Percentiles rank a stretch among this genome's conserved stretches.
Evolutionary conservation across 1,140 invertebrate species (phyloP).

Genomic region (Bilobella aurantiaca): DNA sequence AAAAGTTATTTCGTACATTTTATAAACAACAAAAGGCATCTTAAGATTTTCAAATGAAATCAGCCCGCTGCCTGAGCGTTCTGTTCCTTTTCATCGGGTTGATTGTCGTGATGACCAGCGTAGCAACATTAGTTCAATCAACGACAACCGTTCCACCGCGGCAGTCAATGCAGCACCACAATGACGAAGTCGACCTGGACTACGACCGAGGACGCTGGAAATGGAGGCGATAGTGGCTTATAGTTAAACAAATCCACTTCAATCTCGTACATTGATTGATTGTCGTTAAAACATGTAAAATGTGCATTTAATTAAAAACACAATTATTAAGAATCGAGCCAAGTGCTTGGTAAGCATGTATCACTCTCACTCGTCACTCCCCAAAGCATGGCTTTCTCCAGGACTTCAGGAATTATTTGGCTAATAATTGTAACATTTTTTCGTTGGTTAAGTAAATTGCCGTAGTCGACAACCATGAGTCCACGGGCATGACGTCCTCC

Average conservation of each 20-base stretch:
- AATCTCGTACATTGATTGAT: background rate
- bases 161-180: background rate
- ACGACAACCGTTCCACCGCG: background rate
- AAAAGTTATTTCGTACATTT: too few relatives aligned
- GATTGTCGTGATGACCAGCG: too few relatives aligned
- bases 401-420: slow-evolving; percentile 43
- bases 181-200: background rate
- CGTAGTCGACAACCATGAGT: slow-evolving; percentile 51
- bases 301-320: too few relatives aligned
- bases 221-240: background rate
- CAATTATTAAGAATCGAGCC: too few relatives aligned
- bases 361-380: slow-evolving; percentile 11
- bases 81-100: too few relatives aligned
- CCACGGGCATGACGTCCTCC: slow-evolving; percentile 47
- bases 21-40: too few relatives aligned
- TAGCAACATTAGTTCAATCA: too few relatives aligned
- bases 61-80: too few relatives aligned
- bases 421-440: slow-evolving; percentile 47
- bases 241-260: background rate
- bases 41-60: too few relatives aligned
- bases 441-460: slow-evolving; percentile 23
- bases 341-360: too few relatives aligned
- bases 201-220: background rate
- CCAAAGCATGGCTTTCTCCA: slow-evolving; percentile 42
- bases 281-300: too few relatives aligned